Percentiles rank a stretch among this genome's conserved stretches.
Conservation (phyloP, 2,797 vertebrate species). For the Nannoperca australis region DNA sequence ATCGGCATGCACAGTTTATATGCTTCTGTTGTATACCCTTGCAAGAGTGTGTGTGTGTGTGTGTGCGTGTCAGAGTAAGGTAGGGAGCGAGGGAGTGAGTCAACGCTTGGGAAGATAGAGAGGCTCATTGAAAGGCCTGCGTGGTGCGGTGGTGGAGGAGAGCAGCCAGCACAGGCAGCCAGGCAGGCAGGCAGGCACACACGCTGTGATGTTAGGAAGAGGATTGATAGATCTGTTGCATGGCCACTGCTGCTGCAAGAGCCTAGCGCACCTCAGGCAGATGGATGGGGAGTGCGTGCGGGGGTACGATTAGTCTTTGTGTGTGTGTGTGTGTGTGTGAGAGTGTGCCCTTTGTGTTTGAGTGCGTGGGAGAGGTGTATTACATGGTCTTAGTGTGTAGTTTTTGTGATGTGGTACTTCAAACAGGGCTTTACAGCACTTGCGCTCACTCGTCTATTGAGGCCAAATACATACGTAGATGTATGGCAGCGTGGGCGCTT, state of each 20-base stretch:
- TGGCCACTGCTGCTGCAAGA: constrained; percentile 73
- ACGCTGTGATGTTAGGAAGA: constrained; percentile 75
- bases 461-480: constrained; percentile 42
- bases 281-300: constrained; percentile 71
- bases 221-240: constrained; percentile 77
- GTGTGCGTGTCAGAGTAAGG: constrained; percentile 47
- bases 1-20: constrained; percentile 49
- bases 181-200: constrained; percentile 55
- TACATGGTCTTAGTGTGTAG: constrained; percentile 62
- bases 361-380: constrained; percentile 75
- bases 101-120: constrained; percentile 69
- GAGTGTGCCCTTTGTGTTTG: constrained; percentile 63
- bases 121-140: constrained; percentile 72
- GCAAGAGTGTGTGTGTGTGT: constrained; percentile 12
- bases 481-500: constrained; percentile 11
- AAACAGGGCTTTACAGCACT: constrained; percentile 47
- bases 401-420: constrained; percentile 65
- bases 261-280: constrained; percentile 74
- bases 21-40: constrained; percentile 43
- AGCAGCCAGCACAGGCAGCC: constrained; percentile 63
- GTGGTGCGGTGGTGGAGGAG: constrained; percentile 70
- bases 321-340: constrained; percentile 23
- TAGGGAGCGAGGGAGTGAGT: constrained; percentile 67
- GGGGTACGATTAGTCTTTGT: constrained; percentile 66
- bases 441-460: constrained; percentile 19